Percentiles rank a stretch among this genome's conserved stretches.
Conservation (phyloP, 2,888 invertebrate genomes). For the Plagodis pulveraria region DNA sequence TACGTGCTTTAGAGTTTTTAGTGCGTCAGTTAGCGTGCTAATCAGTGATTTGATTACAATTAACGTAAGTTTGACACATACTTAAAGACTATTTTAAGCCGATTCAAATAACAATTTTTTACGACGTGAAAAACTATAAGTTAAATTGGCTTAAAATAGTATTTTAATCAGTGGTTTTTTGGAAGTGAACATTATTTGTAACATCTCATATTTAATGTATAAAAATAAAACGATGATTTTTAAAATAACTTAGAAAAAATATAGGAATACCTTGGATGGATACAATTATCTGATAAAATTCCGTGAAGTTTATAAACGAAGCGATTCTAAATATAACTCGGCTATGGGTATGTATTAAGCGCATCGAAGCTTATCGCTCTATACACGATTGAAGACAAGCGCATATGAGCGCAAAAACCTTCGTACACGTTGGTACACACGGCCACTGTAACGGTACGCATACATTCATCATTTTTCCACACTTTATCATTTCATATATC, state of each 20-base stretch:
- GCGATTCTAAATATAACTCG: constrained; percentile 73
- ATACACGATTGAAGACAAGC: constrained; percentile 70
- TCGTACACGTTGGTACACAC: constrained; percentile 49
- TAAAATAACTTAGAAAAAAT: background rate
- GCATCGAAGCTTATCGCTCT: constrained; percentile 76
- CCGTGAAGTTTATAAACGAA: constrained; percentile 60
- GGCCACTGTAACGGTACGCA: constrained; percentile 56
- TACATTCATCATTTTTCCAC: constrained; percentile 60
- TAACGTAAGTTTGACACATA: too few relatives aligned
- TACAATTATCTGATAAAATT: constrained; percentile 51
- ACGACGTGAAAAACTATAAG: too few relatives aligned
- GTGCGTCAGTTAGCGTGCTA: too few relatives aligned
- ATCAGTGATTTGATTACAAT: too few relatives aligned
- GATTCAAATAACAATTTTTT: too few relatives aligned
- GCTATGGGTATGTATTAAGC: constrained; percentile 59
- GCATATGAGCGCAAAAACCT: constrained; percentile 68
- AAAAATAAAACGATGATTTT: background rate
- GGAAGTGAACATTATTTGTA: too few relatives aligned
- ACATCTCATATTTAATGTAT: background rate
- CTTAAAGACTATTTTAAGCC: too few relatives aligned
- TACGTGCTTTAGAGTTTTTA: too few relatives aligned
- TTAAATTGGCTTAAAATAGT: too few relatives aligned
- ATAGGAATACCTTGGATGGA: constrained; percentile 27
- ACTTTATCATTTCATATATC: constrained; percentile 37
- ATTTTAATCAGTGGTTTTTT: too few relatives aligned